Evolutionary conservation across 2,113 vertebrate species (phyloP), one percentile per base, ranked within the genome.

Genomic region (Oncorhynchus kisutch): DNA sequence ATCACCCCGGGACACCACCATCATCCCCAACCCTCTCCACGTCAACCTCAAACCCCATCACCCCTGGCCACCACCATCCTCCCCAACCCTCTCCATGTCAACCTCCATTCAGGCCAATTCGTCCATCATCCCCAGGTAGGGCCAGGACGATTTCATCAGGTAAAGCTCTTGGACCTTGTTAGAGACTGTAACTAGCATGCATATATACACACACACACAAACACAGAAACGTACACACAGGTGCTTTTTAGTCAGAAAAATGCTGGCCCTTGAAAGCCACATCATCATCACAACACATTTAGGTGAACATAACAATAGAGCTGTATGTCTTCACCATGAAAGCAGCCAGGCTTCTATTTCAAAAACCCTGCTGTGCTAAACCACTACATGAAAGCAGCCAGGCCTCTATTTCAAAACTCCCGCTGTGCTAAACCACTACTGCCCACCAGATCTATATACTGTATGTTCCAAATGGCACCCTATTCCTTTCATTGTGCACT

Each of bases 361-460:
- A n/a, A 34, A 2, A 16, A 9, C 29, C 9, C 64, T 74, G 71
- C 79, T 68, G 59, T 71, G 48, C 57, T 67, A 54, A 77, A 51
- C 25, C 57, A 70, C 66, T 59, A 66, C 39, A 34, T 34, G 34
- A 34, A 34, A 34, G 34, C 34, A 34, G 34, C 34, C 34, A 34
- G 34, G 4, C 39, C 67, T 70, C 20, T 49, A 16, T 31, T 18
- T 34, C 59, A n/a, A 31, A 2, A 12, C 9, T 27, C 9, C 64
- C 71, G 60, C 78, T 68, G 66, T 71, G 48, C 54, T 67, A 54
- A 77, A 54, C 34, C 59, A 70, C 66, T 59, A 67, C 39, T 7
- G 1, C 5, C n/a, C 68, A 70, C 20, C 5, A 8, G 57, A 70
- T 64, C 45, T 48, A 45, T 57, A 25, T 51, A 2, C 20, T 1